Evolutionary conservation across 1,140 invertebrate species (phyloP).

Genomic region (Drosophila sp.): DNA sequence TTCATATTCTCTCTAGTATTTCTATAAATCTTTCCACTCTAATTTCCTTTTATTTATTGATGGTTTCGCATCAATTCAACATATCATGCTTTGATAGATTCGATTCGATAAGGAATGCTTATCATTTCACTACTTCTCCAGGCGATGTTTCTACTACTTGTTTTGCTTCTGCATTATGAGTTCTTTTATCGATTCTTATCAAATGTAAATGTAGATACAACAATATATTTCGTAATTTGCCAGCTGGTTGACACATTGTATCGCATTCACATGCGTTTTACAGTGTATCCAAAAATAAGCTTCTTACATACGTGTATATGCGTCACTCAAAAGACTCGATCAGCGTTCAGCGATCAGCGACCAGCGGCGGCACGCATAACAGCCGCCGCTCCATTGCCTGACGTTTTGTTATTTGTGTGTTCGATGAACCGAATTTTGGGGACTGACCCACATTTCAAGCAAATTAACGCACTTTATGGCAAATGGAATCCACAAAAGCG

Average conservation of each 20-base stretch:
- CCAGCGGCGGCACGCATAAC: slow-evolving; percentile 31
- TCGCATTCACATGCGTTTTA: slow-evolving; percentile 17
- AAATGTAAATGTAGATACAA: too few relatives aligned
- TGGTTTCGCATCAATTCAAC: too few relatives aligned
- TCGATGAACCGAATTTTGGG: slow-evolving; percentile 76
- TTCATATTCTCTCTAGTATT: too few relatives aligned
- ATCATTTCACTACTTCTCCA: too few relatives aligned
- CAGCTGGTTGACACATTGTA: slow-evolving; percentile 23
- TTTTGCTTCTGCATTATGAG: slow-evolving; percentile 6
- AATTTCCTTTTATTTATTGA: too few relatives aligned
- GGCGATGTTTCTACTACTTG: too few relatives aligned
- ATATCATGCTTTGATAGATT: too few relatives aligned
- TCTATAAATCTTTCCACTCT: too few relatives aligned
- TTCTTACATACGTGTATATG: slow-evolving; percentile 11
- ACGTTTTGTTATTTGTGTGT: slow-evolving; percentile 69
- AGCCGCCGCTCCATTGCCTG: slow-evolving; percentile 8
- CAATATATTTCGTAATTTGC: too few relatives aligned
- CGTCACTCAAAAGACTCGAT: slow-evolving; percentile 31
- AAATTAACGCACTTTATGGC: slow-evolving; percentile 77
- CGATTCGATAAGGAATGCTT: too few relatives aligned
- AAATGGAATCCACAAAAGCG: slow-evolving; percentile 66
- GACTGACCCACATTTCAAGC: slow-evolving; percentile 73
- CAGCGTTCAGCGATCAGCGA: too few relatives aligned
- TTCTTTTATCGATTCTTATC: slow-evolving; percentile 13
- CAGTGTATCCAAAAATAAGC: slow-evolving; percentile 41